phyloP scores from a whole-genome alignment of 2,113 vertebrate species.

The Chionodraco myersi region DNA sequence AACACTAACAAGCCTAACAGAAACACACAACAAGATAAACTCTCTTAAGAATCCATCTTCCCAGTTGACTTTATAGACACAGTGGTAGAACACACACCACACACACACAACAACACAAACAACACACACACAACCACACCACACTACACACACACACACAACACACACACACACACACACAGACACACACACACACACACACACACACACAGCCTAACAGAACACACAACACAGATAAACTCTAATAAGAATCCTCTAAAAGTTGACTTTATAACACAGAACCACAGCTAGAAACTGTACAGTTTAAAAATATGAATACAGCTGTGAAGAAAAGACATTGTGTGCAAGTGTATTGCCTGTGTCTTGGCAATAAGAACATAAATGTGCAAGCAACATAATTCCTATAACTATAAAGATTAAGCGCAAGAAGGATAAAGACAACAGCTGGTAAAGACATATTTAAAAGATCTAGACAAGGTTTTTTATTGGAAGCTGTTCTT shows the following conservation, averaged over 20 bases:
- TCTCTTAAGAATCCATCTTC: constrained; percentile 4
- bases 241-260: constrained; percentile 20
- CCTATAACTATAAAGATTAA: not conserved
- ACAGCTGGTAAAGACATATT: not conserved
- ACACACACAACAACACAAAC: no score
- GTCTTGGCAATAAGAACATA: no score
- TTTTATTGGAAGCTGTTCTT: constrained; percentile 27
- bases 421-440: constrained; percentile 5
- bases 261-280: constrained; percentile 36
- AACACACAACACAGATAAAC: no score
- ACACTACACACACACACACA: constrained; percentile 6
- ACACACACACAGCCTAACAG: not conserved
- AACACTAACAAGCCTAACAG: not conserved
- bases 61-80: constrained; percentile 32
- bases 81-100: constrained; percentile 16
- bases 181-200: constrained; percentile 9
- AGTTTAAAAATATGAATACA: no score
- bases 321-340: no score
- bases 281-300: constrained; percentile 14
- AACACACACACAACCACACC: constrained; percentile 8
- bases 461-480: not conserved
- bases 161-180: not conserved
- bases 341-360: no score
- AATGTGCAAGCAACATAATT: no score
- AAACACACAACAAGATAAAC: no score